These are phyloP conservation scores for Phainopepla nitens DNA, from an alignment of 2,113 vertebrate species.

Conservation along the genomic window DNA sequence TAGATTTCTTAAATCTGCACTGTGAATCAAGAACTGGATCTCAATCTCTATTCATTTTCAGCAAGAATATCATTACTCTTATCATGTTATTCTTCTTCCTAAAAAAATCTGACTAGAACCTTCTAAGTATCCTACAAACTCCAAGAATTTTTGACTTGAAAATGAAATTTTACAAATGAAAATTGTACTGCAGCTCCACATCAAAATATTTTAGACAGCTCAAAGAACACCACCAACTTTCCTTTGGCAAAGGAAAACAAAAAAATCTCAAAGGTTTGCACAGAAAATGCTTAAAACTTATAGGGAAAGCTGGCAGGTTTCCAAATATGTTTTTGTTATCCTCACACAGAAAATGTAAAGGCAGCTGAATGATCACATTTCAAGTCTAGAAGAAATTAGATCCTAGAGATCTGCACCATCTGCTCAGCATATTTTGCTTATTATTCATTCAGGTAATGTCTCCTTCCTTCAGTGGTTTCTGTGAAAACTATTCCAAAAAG, in stretches of 20 bases:
- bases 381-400: background rate
- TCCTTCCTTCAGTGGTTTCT: background rate
- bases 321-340: background rate
- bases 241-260: background rate
- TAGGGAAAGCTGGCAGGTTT: background rate
- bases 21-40: background rate
- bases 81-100: background rate
- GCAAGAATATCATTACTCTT: background rate
- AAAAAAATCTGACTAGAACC: background rate
- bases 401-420: background rate
- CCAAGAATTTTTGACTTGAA: background rate
- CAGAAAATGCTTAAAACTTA: background rate
- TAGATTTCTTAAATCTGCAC: background rate
- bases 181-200: background rate
- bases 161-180: background rate
- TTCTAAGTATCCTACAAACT: background rate
- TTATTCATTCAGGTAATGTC: background rate
- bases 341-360: background rate
- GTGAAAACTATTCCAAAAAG: background rate
- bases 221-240: background rate
- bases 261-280: background rate
- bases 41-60: background rate
- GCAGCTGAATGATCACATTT: background rate
- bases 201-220: background rate
- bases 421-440: background rate